phyloP scores from a whole-genome alignment of 2,888 invertebrate genomes.

The Agrochola lychnidis region DNA sequence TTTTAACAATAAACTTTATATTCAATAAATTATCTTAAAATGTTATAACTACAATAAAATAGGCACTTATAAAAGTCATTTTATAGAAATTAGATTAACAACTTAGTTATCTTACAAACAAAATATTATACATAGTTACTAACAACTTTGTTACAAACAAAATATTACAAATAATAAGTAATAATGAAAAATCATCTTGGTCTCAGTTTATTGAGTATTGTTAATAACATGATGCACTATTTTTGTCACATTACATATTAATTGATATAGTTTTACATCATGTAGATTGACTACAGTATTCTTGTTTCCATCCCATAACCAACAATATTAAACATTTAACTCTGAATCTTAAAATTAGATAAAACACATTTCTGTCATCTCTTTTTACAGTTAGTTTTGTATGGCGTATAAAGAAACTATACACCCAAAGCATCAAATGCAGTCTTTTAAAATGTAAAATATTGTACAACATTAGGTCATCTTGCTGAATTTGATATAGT shows the following conservation, averaged over 20 bases:
- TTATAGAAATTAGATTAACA: constrained; percentile 55
- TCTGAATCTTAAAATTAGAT: constrained; percentile 38
- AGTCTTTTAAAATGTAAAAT: constrained; percentile 74
- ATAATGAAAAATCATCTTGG: constrained; percentile 38
- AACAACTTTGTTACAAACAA: constrained; percentile 26
- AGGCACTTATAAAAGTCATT: constrained; percentile 62
- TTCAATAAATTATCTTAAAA: constrained; percentile 67
- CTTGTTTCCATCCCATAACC: constrained; percentile 26
- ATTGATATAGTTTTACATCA: constrained; percentile 9
- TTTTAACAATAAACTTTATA: constrained; percentile 57
- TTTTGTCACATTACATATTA: constrained; percentile 48
- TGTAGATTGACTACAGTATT: constrained; percentile 40
- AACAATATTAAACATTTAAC: constrained; percentile 23
- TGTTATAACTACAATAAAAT: constrained; percentile 54
- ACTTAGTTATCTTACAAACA: constrained; percentile 41
- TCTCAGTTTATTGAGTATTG: constrained; percentile 61
- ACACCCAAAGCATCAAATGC: constrained; percentile 68
- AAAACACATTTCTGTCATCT: constrained; percentile 36
- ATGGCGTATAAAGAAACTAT: constrained; percentile 43
- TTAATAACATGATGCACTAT: constrained; percentile 40
- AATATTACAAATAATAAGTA: constrained; percentile 33
- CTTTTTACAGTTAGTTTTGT: constrained; percentile 36
- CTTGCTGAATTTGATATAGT: constrained; percentile 91
- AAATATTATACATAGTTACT: not conserved
- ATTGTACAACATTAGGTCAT: constrained; percentile 75